Base-by-base conservation (phyloP, 2,113 vertebrate species). In the Lota lota region DNA sequence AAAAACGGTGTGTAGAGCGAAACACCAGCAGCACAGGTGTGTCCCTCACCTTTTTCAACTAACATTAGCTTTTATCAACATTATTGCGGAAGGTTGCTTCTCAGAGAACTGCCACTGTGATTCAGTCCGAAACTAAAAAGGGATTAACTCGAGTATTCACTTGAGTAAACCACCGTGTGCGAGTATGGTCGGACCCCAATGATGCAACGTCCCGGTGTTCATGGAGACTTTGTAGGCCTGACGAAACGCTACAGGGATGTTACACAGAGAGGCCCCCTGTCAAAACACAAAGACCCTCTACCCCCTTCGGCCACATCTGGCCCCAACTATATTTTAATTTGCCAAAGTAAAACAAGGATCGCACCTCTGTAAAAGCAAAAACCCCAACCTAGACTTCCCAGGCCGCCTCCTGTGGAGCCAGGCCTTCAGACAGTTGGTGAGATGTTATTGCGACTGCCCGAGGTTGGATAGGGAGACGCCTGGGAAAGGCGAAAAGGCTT, bases 401-500 rank as follows among this genome's bases (percentile, higher is more conserved):
- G 70, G 70, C 75, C 78, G 72, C 62, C 0, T n/a, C 40, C 77
- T 64, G 66, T 1, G 47, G 21, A 77, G 56, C 66, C 5, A 19
- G 14, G 4, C 60, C 10, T 57, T 57, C n/a, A 17, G 11, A 66
- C 22, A 5, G 50, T 4, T 5, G 8, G 14, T 54, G 50, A 19
- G 22, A 0, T 77, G 76, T 79, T 89, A 70, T 82, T 79, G 56
- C n/a, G 75, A 70, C 66, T 69, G 68, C 15, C 11, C 58, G 47
- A 64, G 8, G 14, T 50, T 3, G 40, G 63, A 76, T 21, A 60
- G 54, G 3, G 72, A 86, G 79, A 86, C 33, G 76, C 83, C 73
- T 88, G 87, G 80, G 84, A 90, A 88, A 47, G 33, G 10, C 65
- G n/a, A n/a, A n/a, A n/a, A n/a, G n/a, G n/a, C n/a, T n/a, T 72